phyloP scores from a whole-genome alignment of 2,113 vertebrate genomes.

The Halcyon senegalensis region DNA sequence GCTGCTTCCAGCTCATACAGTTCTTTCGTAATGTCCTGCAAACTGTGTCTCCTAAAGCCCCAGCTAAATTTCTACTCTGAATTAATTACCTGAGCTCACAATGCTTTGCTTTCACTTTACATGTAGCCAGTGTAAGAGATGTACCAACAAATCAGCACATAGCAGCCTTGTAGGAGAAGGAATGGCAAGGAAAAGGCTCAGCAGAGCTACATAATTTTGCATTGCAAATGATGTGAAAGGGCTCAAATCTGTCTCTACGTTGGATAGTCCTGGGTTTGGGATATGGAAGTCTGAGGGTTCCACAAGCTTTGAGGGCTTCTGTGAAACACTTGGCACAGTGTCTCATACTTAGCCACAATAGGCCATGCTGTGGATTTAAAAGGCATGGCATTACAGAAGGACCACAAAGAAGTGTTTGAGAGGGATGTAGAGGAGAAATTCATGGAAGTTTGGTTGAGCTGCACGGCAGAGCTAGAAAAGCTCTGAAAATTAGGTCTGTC shows the following conservation, averaged over 20 bases:
- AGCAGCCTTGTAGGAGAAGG: neutral
- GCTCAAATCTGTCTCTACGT: neutral
- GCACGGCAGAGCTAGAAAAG: neutral
- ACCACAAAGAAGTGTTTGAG: neutral
- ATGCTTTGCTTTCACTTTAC: neutral
- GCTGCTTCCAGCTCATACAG: neutral
- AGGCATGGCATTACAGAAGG: neutral
- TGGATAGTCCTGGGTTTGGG: neutral
- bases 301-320: neutral
- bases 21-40: neutral
- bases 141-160: neutral
- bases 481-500: neutral
- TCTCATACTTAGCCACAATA: neutral
- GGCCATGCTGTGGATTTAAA: neutral
- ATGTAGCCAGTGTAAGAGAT: neutral
- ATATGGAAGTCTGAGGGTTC: neutral
- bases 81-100: neutral
- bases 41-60: neutral
- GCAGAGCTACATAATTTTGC: neutral
- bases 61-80: neutral
- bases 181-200: neutral
- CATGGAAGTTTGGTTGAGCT: neutral
- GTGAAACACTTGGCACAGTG: neutral
- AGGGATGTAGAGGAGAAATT: neutral
- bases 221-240: neutral